Evolutionary conservation across 2,888 invertebrate species (phyloP).

Genomic region (Drosophila nr. perissopoda): DNA sequence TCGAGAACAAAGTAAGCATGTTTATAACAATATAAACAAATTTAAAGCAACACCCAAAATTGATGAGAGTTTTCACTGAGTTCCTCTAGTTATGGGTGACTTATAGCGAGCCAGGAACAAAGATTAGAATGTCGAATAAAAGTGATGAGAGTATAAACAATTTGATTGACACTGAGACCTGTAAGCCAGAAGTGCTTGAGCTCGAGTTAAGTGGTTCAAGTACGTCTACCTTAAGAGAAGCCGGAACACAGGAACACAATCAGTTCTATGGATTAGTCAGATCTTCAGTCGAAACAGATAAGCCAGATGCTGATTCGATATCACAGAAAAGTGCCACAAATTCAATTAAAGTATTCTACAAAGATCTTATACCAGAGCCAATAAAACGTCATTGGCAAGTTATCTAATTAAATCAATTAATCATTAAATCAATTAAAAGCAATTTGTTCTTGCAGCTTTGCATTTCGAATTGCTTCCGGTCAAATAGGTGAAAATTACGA

Average conservation of each 20-base stretch:
- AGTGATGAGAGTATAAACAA: conserved; percentile 3
- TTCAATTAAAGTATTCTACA: neutral
- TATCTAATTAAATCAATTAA: neutral
- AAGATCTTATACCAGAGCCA: neutral
- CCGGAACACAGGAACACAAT: neutral
- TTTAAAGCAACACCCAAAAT: conserved; percentile 36
- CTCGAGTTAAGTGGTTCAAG: conserved; percentile 4
- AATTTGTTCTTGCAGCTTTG: conserved; percentile 1
- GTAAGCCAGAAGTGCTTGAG: neutral
- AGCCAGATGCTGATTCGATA: neutral
- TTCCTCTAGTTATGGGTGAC: conserved; percentile 44
- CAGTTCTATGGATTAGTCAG: neutral
- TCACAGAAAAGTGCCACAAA: neutral
- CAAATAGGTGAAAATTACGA: neutral
- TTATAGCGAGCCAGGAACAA: neutral
- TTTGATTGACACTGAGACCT: conserved; percentile 21
- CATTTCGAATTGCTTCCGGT: conserved; percentile 42
- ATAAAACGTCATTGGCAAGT: conserved; percentile 9
- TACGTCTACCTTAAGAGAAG: conserved; percentile 21
- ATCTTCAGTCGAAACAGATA: neutral
- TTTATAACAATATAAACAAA: neutral
- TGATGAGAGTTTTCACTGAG: conserved; percentile 11
- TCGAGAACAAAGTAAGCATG: conserved; percentile 23
- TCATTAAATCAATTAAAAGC: no score
- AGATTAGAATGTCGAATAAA: conserved; percentile 6